These are phyloP conservation scores for Mamestra configurata DNA, from an alignment of 1,140 invertebrate species.

Conservation along the genomic window DNA sequence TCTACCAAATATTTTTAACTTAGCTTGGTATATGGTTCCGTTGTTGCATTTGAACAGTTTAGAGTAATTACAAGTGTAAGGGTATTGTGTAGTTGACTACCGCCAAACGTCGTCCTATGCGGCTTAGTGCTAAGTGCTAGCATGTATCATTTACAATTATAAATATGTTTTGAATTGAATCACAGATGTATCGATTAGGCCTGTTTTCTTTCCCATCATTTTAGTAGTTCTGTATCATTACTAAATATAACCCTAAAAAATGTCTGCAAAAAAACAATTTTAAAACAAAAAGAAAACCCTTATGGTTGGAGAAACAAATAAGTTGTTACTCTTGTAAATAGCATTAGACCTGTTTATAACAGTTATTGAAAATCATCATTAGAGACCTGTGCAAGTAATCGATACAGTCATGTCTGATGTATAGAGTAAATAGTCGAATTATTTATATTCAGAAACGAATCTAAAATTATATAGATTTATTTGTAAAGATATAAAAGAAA, in stretches of 20 bases:
- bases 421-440: constrained; percentile 37
- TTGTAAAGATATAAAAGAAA: constrained; percentile 25
- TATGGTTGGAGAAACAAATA: background rate
- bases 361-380: too few species aligned
- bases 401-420: constrained; percentile 36
- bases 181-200: constrained; percentile 4
- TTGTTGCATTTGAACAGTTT: constrained; percentile 43
- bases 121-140: constrained; percentile 17
- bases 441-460: constrained; percentile 47
- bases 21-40: constrained; percentile 43
- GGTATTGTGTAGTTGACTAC: constrained; percentile 36
- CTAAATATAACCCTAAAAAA: too few species aligned
- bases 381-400: background rate
- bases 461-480: constrained; percentile 32
- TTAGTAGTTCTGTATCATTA: too few species aligned
- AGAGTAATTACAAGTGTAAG: constrained; percentile 29
- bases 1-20: constrained; percentile 46
- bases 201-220: too few species aligned
- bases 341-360: background rate
- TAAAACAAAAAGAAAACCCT: background rate
- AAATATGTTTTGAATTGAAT: background rate
- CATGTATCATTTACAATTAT: background rate
- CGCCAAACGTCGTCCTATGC: constrained; percentile 32
- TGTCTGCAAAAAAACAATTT: background rate
- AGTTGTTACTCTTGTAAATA: constrained; percentile 15